A percentile compares a stretch with the other conserved stretches of the same genome.
phyloP scores from a whole-genome alignment of 2,888 invertebrate species.

The Rhaphigaster nebulosa region DNA sequence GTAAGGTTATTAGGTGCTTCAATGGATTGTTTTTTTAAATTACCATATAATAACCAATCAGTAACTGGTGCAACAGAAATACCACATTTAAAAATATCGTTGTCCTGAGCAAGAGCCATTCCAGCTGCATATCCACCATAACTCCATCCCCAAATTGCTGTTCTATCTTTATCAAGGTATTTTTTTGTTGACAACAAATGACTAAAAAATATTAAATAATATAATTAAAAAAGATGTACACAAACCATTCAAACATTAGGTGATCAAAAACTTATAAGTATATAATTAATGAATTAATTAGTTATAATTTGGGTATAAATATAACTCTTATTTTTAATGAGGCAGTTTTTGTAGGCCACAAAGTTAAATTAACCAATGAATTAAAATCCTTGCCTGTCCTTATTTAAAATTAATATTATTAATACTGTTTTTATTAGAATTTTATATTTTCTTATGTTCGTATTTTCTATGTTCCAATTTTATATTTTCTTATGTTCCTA shows the following conservation, averaged over 20 bases:
- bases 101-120: slow-evolving; percentile 86
- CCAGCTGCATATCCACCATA: slow-evolving; percentile 96
- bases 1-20: not conserved
- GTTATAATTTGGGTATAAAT: too few relatives aligned
- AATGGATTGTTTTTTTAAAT: slow-evolving; percentile 63
- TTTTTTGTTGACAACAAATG: slow-evolving; percentile 76
- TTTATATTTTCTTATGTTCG: too few relatives aligned
- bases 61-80: slow-evolving; percentile 97
- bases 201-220: slow-evolving; percentile 68
- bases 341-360: not conserved
- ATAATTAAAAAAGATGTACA: not conserved
- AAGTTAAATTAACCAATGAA: too few relatives aligned
- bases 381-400: too few relatives aligned
- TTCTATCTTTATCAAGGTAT: slow-evolving; percentile 84
- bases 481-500: too few relatives aligned
- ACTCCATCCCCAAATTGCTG: slow-evolving; percentile 99
- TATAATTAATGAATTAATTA: too few relatives aligned
- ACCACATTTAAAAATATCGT: slow-evolving; percentile 88
- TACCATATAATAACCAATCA: slow-evolving; percentile 96
- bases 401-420: too few relatives aligned
- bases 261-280: too few relatives aligned
- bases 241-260: not conserved
- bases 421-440: too few relatives aligned
- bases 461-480: too few relatives aligned
- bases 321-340: too few relatives aligned